Evolutionary conservation across 2,888 invertebrate genomes (phyloP), one percentile per base, ranked within the genome.

Genomic region (Erebia ligea): DNA sequence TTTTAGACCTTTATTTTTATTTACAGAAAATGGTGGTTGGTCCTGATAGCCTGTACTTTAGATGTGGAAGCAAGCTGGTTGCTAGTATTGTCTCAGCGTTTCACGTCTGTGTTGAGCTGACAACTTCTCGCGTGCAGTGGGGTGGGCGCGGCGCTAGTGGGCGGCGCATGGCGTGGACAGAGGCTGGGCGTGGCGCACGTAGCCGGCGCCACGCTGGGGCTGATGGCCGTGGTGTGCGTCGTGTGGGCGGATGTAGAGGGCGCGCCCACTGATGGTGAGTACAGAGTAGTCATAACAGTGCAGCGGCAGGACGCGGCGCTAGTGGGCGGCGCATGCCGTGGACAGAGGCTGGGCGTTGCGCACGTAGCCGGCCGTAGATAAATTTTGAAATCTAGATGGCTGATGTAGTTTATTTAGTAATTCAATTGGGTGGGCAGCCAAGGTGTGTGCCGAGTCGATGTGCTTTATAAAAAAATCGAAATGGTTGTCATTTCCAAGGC

Each of bases 41-140:
- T 98, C 80, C 89, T 97, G 73, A 88, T 97, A 76, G 94, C 98
- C 15, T 97, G 97, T 45, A 87, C 96, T 65, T 94, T 97, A 73
- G 98, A 98, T 83, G 97, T 98, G n/a, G 97, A 97, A 89, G 97
- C 97, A 8, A 96, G 97, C 83, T 98, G 96, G 86, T 90, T 98
- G 73, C 94, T 98, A 73, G 96, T 97, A 17, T 95, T 96, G 84
- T 97, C 98, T 0, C 98, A 97, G 88, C 80, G 93, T 13, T 94
- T 89, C 78, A 93, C 93, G 0, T 94, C 93, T 1, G 93, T 92
- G 57, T 79, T 93, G 73, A 91, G 91, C 88, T 95, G 96, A 90
- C 95, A 98, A 96, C 93, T 98, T 82, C 90, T 98, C 80, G 97
- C 97, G 76, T 98, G 98, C 86, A 97, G 97, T 74, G 97, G 97